Conservation (phyloP, 37 sponge, comb jelly and placozoan species). For the Beroe forskalii region DNA sequence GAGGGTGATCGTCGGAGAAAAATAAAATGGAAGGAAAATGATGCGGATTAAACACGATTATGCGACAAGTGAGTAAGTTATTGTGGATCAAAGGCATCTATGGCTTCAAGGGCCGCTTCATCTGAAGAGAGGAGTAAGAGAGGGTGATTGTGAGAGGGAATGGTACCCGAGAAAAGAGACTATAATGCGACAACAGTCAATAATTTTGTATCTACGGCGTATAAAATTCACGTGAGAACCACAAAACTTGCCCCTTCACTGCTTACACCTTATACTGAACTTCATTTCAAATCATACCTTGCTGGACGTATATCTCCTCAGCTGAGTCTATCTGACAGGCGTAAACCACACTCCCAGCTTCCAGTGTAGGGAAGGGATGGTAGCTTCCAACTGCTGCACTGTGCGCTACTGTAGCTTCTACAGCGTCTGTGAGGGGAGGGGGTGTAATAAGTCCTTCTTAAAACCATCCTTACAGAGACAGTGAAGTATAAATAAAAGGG, state of each 20-base stretch:
- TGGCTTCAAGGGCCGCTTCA: neutral
- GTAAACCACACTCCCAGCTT: neutral
- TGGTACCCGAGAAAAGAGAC: too few species aligned
- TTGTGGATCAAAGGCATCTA: neutral
- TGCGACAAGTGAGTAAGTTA: neutral
- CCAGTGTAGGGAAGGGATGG: neutral
- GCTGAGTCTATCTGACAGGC: neutral
- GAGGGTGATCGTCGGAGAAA: too few species aligned
- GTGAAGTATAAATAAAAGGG: too few species aligned
- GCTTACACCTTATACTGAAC: too few species aligned
- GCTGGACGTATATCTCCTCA: constrained; percentile 14
- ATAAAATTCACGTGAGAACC: too few species aligned
- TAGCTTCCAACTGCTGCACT: neutral
- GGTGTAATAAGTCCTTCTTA: too few species aligned
- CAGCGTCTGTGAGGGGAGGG: neutral
- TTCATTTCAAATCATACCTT: neutral
- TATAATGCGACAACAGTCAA: too few species aligned
- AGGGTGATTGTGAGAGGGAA: too few species aligned
- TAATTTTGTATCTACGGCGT: too few species aligned
- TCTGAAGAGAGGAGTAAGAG: neutral
- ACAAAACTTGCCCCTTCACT: too few species aligned
- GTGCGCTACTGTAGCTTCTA: neutral
- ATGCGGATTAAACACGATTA: neutral
- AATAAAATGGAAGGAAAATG: neutral
- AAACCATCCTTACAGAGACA: too few species aligned